These are phyloP conservation scores for Troglohyphantes excavatus DNA, from an alignment of 2,888 invertebrate species.

Conservation along the genomic window DNA sequence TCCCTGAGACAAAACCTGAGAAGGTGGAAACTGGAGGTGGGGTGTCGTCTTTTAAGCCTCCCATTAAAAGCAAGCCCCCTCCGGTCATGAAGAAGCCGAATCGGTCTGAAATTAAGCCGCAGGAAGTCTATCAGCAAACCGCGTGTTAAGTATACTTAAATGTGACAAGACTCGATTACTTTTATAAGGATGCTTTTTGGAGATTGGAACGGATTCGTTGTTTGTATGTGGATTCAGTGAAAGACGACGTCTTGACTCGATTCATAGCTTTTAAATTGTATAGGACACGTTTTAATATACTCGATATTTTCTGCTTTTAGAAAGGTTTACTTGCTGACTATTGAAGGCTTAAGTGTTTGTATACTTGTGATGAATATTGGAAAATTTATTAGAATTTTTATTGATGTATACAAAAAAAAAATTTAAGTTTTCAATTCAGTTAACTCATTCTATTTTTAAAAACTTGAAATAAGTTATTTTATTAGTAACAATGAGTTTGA, in stretches of 20 bases:
- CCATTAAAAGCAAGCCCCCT: constrained; percentile 89
- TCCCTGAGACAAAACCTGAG: constrained; percentile 19
- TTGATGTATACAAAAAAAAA: constrained; percentile 1
- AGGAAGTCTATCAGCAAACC: constrained; percentile 74
- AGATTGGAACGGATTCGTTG: constrained; percentile 6
- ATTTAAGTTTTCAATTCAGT: not conserved
- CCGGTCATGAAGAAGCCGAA: constrained; percentile 89
- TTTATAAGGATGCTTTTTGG: constrained; percentile 4
- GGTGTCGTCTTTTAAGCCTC: constrained; percentile 82
- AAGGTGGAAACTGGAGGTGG: constrained; percentile 52
- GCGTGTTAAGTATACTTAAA: constrained; percentile 61
- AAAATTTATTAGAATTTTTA: not conserved
- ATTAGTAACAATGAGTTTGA: not conserved
- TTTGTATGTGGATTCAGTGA: constrained; percentile 4
- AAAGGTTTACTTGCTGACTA: constrained; percentile 33
- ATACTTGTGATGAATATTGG: constrained; percentile 27
- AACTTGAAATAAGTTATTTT: constrained; percentile 3
- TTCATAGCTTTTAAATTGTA: constrained; percentile 62
- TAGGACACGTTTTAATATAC: constrained; percentile 44
- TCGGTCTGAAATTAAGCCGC: constrained; percentile 66
- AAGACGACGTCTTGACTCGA: constrained; percentile 1
- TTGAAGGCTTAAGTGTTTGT: constrained; percentile 28
- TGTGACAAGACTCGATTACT: not conserved
- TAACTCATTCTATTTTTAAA: not conserved
- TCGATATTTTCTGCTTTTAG: constrained; percentile 50